Percentiles rank a stretch among this genome's conserved stretches.
phyloP scores from a whole-genome alignment of 2,797 vertebrate genomes.

The Pelobates cultripes region DNA sequence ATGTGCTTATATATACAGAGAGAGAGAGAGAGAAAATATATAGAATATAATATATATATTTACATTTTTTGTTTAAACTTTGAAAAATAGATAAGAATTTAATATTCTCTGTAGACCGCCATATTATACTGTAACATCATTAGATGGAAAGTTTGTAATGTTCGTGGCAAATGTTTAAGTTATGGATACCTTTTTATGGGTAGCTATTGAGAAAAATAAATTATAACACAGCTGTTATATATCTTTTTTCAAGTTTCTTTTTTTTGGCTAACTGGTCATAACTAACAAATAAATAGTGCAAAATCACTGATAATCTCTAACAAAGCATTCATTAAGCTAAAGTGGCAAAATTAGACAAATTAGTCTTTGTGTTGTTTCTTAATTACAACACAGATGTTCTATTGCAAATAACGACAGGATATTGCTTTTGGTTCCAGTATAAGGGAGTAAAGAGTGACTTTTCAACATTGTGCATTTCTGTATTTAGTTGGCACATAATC shows the following conservation, averaged over 20 bases:
- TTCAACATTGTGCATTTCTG: conserved; percentile 16
- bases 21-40: no score
- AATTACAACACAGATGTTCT: conserved; percentile 44
- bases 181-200: neutral
- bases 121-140: no score
- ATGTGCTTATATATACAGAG: no score
- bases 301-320: conserved; percentile 39
- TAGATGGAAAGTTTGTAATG: no score
- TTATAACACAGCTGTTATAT: conserved; percentile 10
- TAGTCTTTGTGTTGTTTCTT: conserved; percentile 27
- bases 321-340: conserved; percentile 13
- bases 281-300: conserved; percentile 12
- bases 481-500: conserved; percentile 12
- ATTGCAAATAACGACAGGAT: conserved; percentile 24
- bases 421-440: conserved; percentile 10
- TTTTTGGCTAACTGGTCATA: neutral
- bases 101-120: no score
- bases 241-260: neutral
- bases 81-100: no score
- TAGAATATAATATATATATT: no score
- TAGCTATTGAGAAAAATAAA: neutral
- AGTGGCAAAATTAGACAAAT: conserved; percentile 34
- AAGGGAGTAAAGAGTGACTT: conserved; percentile 8
- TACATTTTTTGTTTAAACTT: no score
- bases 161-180: no score